Conservation (phyloP, 2,797 vertebrate genomes). For the Myotis daubentonii region DNA sequence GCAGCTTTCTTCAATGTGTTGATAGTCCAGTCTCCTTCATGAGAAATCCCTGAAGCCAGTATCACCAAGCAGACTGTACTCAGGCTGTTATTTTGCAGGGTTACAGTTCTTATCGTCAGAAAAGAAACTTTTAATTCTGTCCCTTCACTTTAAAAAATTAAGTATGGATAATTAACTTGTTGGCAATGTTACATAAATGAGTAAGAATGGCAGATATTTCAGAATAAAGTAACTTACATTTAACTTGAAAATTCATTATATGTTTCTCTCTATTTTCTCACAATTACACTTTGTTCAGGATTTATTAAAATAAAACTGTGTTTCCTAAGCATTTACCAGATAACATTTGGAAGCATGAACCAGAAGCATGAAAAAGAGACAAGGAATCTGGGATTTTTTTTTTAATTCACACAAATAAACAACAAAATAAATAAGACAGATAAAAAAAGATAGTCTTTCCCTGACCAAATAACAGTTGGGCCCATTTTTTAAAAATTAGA, state of each 20-base stretch:
- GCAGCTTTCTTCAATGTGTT: constrained; percentile 71
- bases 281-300: constrained; percentile 45
- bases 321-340: constrained; percentile 47
- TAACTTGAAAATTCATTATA: constrained; percentile 46
- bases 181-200: constrained; percentile 3
- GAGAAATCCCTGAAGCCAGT: constrained; percentile 73
- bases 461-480: constrained; percentile 6
- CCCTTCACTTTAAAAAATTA: constrained; percentile 25
- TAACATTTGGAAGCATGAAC: constrained; percentile 1
- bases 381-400: constrained; percentile 32
- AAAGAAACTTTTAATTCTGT: constrained; percentile 22
- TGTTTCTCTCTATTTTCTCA: constrained; percentile 5
- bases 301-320: constrained; percentile 46
- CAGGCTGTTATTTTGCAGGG: neutral
- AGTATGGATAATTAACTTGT: neutral
- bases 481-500: constrained; percentile 5
- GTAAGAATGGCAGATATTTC: neutral
- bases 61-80: neutral
- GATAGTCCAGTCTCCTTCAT: constrained; percentile 65
- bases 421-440: constrained; percentile 42
- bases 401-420: constrained; percentile 38
- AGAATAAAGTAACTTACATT: constrained; percentile 49
- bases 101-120: neutral
- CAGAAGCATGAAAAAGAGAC: constrained; percentile 24
- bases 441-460: constrained; percentile 44